Base-by-base conservation (phyloP, 2,888 invertebrate genomes). In the Altica lythri region DNA sequence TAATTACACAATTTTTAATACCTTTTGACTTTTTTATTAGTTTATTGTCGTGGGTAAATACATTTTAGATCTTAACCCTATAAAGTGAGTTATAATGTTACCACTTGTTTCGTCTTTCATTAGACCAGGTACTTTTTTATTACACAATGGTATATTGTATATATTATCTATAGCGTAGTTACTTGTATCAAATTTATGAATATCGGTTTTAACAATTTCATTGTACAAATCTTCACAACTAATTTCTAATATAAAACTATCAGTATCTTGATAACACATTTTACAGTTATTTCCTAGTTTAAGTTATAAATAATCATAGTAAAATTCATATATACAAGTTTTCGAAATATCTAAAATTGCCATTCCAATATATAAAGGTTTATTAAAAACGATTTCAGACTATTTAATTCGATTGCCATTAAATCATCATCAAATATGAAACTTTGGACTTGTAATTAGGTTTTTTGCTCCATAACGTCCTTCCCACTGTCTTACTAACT, bases 301-400 rank as follows among this genome's bases (percentile, higher is more conserved):
- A 10, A 38, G 34, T 13, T 50, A 2, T 44, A 61, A 58, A 44
- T 45, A 61, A 37, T 58, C 37, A 35, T 62, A 61, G 46, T 63
- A 56, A 42, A 63, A 63, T 18, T 63, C 51, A 29, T 60, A 61
- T 12, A 63, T 25, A 17, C 22, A 52, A 12, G 45, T 54, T 53
- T 64, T 64, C 4, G 61, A 60, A 13, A 64, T 48, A 17, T 63
- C 62, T 44, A 63, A 49, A 27, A 63, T 55, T 4, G 53, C 10
- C 49, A 64, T 54, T 2, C 60, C 62, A 2, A 57, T 30, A 42
- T 63, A 61, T 6, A 61, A 40, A n/a, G 59, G 60, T 47, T 62
- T 62, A 38, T 57, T 59, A 17, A 59, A 58, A 17, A 37, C 2
- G 6, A 61, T 12, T 19, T 60, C 40, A 17, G 38, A 22, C 44